Evolutionary conservation across 2,113 vertebrate species (phyloP), one percentile per base, ranked within the genome.

Genomic region (Dicerorhinus sumatrensis): DNA sequence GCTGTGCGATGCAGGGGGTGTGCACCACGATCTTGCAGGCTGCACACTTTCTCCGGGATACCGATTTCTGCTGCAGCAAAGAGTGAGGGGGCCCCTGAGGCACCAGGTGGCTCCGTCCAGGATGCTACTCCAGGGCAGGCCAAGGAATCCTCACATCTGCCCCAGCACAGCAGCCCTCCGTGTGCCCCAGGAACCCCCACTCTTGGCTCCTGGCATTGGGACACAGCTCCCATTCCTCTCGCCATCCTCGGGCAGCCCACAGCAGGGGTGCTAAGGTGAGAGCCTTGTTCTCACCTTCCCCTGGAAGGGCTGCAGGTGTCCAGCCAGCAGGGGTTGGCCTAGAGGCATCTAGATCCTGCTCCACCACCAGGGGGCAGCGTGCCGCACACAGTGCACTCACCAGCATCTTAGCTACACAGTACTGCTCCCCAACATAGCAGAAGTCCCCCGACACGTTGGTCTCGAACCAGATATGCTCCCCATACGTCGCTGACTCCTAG

Each of bases 401-500:
- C 99, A 99, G 99, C 94, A 99, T 98, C 98, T 99, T 99, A 51
- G 99, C 99, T 33, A 99, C 98, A 84, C 99, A 99, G 98, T 99
- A 99, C 93, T 99, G 99, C 82, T 99, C 99, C 88, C 99, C 99
- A 0, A 99, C 99, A 0, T 99, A 99, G 98, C 99, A 99, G 98
- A 99, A 99, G 97, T 99, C 99, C 93, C 99, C 99, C 3, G 99
- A 99, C 75, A 99, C 99, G 27, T 98, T 99, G 23, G 99, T 99
- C 98, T 99, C 99, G 80, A 99, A 99, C 99, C 99, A 99, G 98
- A 99, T 99, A 95, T 99, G 99, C 84, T 99, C 99, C 94, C 99
- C 99, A 81, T 99, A 99, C 36, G 99, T 76, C 0, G 99, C 99
- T 0, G 99, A 98, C 93, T 99, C 99, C 99, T 99, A 94, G 89